Conservation (phyloP, 1,140 invertebrate species). For the Trigoniulus corallinus region DNA sequence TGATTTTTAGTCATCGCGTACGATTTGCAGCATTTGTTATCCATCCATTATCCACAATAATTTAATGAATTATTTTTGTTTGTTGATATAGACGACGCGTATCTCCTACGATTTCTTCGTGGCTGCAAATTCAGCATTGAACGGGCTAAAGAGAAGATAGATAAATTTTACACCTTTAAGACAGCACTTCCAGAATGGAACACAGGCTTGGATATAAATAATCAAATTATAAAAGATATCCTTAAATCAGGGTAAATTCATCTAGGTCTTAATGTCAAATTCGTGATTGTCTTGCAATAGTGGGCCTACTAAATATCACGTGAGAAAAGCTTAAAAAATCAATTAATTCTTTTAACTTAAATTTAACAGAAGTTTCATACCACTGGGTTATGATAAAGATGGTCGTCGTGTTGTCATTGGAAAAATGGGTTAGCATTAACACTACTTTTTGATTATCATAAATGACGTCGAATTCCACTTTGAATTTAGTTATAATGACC, state of each 20-base stretch:
- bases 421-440: too few relatives aligned
- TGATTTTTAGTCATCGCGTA: too few relatives aligned
- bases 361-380: background rate
- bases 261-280: too few relatives aligned
- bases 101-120: background rate
- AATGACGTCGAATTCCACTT: too few relatives aligned
- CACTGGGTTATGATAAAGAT: background rate
- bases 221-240: background rate
- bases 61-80: too few relatives aligned
- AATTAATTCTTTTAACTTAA: background rate
- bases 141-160: background rate
- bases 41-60: too few relatives aligned
- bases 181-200: background rate
- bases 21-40: too few relatives aligned
- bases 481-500: too few relatives aligned
- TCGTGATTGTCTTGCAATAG: too few relatives aligned
- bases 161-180: background rate
- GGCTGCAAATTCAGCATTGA: background rate
- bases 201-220: background rate
- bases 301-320: background rate
- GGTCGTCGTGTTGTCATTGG: too few relatives aligned
- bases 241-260: background rate
- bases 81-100: background rate
- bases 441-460: too few relatives aligned
- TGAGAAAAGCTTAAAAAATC: background rate